phyloP scores from a whole-genome alignment of 2,113 vertebrate genomes.

The Takifugu bimaculatus region DNA sequence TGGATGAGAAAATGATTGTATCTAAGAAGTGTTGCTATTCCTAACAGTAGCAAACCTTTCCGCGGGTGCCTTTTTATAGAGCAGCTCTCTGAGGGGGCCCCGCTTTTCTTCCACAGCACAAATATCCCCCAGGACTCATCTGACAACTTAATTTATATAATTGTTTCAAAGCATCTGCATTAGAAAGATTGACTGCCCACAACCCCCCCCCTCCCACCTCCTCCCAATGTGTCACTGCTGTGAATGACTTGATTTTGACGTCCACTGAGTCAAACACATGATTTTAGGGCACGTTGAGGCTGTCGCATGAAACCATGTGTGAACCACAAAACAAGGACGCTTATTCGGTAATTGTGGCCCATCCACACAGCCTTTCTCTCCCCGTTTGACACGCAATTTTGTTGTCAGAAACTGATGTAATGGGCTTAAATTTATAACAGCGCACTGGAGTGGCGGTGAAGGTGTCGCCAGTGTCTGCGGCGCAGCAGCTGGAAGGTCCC shows the following conservation, averaged over 20 bases:
- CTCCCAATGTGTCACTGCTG: constrained; percentile 53
- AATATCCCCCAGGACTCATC: constrained; percentile 59
- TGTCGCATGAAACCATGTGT: constrained; percentile 21
- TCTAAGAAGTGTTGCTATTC: constrained; percentile 24
- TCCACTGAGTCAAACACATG: constrained; percentile 55
- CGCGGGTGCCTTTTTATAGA: constrained; percentile 13
- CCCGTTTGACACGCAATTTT: background rate
- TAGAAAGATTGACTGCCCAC: constrained; percentile 55
- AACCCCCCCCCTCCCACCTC: constrained; percentile 6
- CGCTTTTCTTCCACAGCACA: constrained; percentile 47
- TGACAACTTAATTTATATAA: constrained; percentile 75
- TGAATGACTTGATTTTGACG: constrained; percentile 57
- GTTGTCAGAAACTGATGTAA: too few relatives aligned
- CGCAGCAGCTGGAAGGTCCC: too few relatives aligned
- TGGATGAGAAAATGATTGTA: constrained; percentile 45
- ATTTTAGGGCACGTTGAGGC: constrained; percentile 17
- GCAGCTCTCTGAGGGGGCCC: constrained; percentile 33
- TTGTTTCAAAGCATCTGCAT: constrained; percentile 66
- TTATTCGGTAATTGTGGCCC: background rate
- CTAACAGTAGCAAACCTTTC: constrained; percentile 34
- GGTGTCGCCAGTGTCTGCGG: too few relatives aligned
- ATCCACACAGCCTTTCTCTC: background rate
- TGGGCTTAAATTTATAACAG: too few relatives aligned
- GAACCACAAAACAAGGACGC: constrained; percentile 2
- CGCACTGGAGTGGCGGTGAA: too few relatives aligned